phyloP scores from a whole-genome alignment of 30 jellyfish, hydroid and myxozoan species.

The Chrysaora quinquecirrha region DNA sequence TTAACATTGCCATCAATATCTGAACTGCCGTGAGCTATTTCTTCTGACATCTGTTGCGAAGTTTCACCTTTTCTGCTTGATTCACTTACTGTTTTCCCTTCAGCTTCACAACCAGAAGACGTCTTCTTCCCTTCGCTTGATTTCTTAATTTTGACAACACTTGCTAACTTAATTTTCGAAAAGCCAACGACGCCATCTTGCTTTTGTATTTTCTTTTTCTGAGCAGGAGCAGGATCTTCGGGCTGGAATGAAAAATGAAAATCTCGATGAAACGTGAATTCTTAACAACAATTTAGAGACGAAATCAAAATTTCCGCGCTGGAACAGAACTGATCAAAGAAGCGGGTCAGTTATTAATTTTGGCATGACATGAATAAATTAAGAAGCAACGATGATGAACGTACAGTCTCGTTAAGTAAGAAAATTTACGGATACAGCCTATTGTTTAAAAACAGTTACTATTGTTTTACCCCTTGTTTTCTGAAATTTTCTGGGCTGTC shows the following conservation, averaged over 20 bases:
- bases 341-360: too few species aligned
- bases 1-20: neutral
- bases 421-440: too few species aligned
- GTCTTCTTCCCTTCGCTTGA: neutral
- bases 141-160: neutral
- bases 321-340: too few species aligned
- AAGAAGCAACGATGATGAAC: too few species aligned
- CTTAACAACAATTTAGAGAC: too few species aligned
- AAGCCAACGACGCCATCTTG: constrained; percentile 5
- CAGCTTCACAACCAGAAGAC: neutral
- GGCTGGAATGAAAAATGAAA: neutral
- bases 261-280: too few species aligned
- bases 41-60: neutral
- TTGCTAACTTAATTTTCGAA: constrained; percentile 1
- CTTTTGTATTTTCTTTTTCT: neutral
- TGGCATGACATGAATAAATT: too few species aligned
- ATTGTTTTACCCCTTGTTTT: too few species aligned
- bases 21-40: neutral
- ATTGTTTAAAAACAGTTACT: too few species aligned
- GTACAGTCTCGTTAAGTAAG: too few species aligned
- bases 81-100: neutral
- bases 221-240: neutral
- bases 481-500: too few species aligned
- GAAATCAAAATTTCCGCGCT: too few species aligned
- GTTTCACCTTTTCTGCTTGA: neutral